Conservation (phyloP, 2,797 vertebrate species). For the Gallirallus australis region DNA sequence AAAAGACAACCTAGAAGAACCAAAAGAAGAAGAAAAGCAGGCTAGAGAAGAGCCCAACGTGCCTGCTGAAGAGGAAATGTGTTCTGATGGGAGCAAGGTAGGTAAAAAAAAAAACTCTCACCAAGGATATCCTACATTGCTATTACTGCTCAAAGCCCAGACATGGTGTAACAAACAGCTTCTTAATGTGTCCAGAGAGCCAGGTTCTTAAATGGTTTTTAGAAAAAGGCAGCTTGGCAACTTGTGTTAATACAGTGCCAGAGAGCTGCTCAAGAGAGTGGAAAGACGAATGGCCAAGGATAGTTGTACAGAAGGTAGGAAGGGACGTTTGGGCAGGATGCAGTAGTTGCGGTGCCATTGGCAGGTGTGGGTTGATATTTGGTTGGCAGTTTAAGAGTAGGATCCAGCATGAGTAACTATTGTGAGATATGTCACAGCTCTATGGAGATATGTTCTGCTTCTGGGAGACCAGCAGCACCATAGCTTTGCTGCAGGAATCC, state of each 20-base stretch:
- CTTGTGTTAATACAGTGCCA: not conserved
- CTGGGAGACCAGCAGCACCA: not conserved
- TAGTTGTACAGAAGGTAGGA: not conserved
- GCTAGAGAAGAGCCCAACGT: not conserved
- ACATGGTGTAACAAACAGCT: not conserved
- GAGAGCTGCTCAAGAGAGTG: not conserved
- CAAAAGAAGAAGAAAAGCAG: not conserved
- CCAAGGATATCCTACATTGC: too few species aligned
- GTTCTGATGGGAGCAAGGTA: conserved; percentile 39
- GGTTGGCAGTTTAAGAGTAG: not conserved
- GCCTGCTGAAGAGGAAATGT: conserved; percentile 46
- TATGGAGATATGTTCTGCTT: not conserved
- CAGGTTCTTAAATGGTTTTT: not conserved
- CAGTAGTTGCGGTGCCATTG: not conserved
- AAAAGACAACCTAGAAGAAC: not conserved
- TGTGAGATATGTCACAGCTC: not conserved
- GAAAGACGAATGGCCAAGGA: too few species aligned
- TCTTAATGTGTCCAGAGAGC: not conserved
- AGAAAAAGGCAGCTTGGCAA: not conserved
- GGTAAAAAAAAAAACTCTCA: not conserved
- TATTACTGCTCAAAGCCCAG: not conserved
- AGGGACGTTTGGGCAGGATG: not conserved
- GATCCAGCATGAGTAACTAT: not conserved
- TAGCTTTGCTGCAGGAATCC: not conserved
- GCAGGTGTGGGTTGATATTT: not conserved